These are phyloP conservation scores for Rhipidura dahli DNA, from an alignment of 2,113 vertebrate genomes.

Conservation along the genomic window DNA sequence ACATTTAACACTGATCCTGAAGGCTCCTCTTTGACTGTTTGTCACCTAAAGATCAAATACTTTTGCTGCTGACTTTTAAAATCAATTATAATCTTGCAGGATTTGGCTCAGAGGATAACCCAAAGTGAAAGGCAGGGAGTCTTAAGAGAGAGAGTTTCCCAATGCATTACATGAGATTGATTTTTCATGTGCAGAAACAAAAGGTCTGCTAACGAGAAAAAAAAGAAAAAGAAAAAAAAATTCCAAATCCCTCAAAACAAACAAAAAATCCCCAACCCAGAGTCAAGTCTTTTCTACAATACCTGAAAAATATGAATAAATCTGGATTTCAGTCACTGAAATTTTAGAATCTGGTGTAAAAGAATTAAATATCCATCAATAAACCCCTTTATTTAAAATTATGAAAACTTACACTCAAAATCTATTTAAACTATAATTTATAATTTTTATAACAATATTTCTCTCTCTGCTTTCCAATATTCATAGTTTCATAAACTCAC, in stretches of 20 bases:
- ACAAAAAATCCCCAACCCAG: not conserved
- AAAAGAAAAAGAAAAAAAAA: not conserved
- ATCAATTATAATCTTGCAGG: constrained; percentile 50
- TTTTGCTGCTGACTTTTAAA: constrained; percentile 47
- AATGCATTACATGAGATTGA: not conserved
- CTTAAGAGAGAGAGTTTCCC: not conserved
- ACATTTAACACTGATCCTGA: constrained; percentile 40
- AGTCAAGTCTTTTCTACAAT: not conserved
- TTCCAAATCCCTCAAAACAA: not conserved
- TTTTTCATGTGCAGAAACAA: constrained; percentile 13
- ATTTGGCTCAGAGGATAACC: constrained; percentile 40
- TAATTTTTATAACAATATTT: not conserved
- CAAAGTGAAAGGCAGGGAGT: constrained; percentile 10
- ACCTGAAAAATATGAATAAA: not conserved
- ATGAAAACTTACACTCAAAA: not conserved
- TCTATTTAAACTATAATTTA: not conserved
- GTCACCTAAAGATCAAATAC: constrained; percentile 42
- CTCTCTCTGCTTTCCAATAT: not conserved
- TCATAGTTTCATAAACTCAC: not conserved
- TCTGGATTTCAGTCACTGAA: not conserved
- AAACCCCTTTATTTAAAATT: not conserved
- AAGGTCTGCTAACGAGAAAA: not conserved
- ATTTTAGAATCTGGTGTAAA: not conserved
- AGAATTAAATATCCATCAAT: not conserved
- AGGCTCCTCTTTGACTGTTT: constrained; percentile 12